Evolutionary conservation across 2,113 vertebrate species (phyloP).

Genomic region (Myotis lucifugus): DNA sequence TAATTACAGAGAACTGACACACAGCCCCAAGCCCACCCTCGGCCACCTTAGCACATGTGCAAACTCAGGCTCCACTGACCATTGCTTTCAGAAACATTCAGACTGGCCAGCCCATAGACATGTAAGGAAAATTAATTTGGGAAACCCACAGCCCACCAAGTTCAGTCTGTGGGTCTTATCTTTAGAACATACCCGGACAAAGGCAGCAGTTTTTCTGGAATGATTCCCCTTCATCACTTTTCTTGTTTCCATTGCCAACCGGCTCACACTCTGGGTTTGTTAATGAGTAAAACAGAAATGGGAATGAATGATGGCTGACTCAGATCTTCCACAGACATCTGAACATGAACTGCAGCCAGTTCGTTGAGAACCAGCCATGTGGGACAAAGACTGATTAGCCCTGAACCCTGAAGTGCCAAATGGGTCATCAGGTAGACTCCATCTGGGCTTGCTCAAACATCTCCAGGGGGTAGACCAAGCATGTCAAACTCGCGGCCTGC

Average conservation of each 20-base stretch:
- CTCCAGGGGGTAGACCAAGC: background rate
- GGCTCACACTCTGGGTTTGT: slow-evolving; percentile 92
- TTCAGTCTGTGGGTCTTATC: background rate
- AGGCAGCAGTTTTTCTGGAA: slow-evolving; percentile 96
- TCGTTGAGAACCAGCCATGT: background rate
- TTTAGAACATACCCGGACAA: slow-evolving; percentile 92
- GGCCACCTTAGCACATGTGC: background rate
- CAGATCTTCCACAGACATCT: background rate
- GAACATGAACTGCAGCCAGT: background rate
- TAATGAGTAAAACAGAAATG: slow-evolving; percentile 21
- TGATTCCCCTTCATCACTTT: slow-evolving; percentile 96
- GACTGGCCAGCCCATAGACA: background rate
- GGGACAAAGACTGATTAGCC: background rate
- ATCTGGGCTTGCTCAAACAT: background rate
- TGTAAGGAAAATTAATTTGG: slow-evolving; percentile 33
- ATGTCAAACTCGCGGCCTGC: no score
- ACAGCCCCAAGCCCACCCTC: background rate
- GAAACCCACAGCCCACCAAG: background rate
- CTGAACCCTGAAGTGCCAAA: background rate
- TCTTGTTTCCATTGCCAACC: slow-evolving; percentile 96
- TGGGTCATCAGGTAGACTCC: background rate
- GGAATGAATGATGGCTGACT: background rate
- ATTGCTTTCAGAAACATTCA: slow-evolving; percentile 44
- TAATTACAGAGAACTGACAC: background rate
- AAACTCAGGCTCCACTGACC: background rate